Percentiles rank a stretch among this genome's conserved stretches.
These are phyloP conservation scores for Typhlichthys subterraneus DNA, from an alignment of 2,797 vertebrate genomes.

Conservation along the genomic window DNA sequence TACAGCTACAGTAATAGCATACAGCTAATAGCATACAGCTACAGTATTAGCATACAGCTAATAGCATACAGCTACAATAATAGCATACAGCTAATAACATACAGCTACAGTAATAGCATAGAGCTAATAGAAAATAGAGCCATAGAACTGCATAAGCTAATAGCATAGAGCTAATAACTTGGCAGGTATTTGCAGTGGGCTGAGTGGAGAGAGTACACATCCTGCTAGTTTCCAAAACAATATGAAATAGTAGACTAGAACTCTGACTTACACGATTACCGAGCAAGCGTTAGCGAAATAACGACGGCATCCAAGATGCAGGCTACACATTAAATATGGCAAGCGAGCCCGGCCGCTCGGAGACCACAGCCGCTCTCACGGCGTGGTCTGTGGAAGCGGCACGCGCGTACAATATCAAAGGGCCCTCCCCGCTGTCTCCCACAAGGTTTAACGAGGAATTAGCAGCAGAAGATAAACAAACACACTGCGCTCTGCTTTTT, in stretches of 20 bases:
- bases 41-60: no score
- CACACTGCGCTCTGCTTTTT: slow-evolving; percentile 45
- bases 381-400: slow-evolving; percentile 45
- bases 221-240: slow-evolving; percentile 6
- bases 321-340: slow-evolving; percentile 41
- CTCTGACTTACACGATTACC: slow-evolving; percentile 36
- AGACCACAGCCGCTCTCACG: slow-evolving; percentile 52
- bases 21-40: no score
- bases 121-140: no score
- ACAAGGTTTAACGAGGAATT: slow-evolving; percentile 75
- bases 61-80: no score
- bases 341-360: slow-evolving; percentile 43
- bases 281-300: slow-evolving; percentile 31
- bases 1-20: no score
- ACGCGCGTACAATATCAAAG: slow-evolving; percentile 70
- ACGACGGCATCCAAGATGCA: slow-evolving; percentile 27
- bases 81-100: no score
- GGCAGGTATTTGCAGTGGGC: no score
- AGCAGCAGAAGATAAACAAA: slow-evolving; percentile 65
- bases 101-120: no score
- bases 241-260: neutral
- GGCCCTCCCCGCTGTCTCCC: slow-evolving; percentile 63
- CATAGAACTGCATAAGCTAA: no score
- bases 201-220: no score
- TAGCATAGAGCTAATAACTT: no score